These are phyloP conservation scores for Graphium colonna DNA, from an alignment of 2,888 invertebrate genomes.

Conservation along the genomic window DNA sequence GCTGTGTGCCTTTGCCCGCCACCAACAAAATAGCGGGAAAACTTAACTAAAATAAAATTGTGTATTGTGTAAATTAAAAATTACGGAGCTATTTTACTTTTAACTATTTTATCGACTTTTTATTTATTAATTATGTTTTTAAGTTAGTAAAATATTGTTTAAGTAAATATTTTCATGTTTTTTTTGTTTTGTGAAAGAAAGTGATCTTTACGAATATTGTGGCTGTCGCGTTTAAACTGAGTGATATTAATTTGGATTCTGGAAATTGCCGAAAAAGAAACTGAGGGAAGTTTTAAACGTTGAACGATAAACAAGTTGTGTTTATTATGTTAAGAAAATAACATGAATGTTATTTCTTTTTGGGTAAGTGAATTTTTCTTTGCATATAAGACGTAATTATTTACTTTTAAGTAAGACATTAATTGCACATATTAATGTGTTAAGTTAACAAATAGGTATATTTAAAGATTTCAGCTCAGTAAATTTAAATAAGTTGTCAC, in stretches of 20 bases:
- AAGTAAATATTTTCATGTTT: conserved; percentile 14
- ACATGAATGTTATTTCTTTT: neutral
- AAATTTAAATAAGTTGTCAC: no score
- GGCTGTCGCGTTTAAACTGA: neutral
- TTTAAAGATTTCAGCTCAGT: no score
- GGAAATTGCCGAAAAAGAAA: neutral
- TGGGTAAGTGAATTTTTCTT: neutral
- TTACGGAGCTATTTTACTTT: neutral
- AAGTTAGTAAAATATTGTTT: neutral
- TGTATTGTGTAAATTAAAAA: conserved; percentile 1
- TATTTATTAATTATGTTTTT: neutral
- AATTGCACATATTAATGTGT: no score
- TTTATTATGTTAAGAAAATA: neutral
- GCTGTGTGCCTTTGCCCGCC: conserved; percentile 26
- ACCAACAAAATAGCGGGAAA: conserved; percentile 61
- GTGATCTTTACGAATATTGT: neutral
- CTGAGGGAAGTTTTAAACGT: neutral
- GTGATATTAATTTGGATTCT: neutral
- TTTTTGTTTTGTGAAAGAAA: conserved; percentile 17
- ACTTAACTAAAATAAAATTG: conserved; percentile 20
- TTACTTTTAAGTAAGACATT: no score
- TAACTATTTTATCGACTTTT: no score
- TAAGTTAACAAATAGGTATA: no score
- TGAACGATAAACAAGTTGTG: neutral
- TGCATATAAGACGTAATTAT: no score